phyloP scores from a whole-genome alignment of 2,113 vertebrate species.

The Ctenomys sociabilis region DNA sequence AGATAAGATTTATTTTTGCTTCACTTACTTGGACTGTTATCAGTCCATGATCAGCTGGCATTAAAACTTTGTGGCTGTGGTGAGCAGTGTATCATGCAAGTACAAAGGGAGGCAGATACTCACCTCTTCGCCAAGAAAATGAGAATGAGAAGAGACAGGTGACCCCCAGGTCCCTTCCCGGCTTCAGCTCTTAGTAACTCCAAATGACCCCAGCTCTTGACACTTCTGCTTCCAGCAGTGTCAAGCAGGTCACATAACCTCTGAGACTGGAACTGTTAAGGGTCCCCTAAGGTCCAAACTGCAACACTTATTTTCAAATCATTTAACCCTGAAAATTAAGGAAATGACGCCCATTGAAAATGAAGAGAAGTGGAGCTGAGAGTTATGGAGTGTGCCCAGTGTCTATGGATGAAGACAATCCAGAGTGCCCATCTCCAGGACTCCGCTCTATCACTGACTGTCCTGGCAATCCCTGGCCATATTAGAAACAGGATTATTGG shows the following conservation, averaged over 20 bases:
- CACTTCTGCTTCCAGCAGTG: background rate
- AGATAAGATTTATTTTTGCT: background rate
- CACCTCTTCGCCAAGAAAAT: background rate
- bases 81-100: background rate
- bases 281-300: background rate
- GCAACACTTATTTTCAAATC: background rate
- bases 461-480: background rate
- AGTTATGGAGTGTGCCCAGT: background rate
- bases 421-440: fast-evolving
- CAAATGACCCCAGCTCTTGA: background rate
- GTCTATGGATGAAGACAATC: background rate
- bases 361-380: background rate
- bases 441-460: background rate
- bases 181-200: no score
- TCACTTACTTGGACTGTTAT: background rate
- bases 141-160: background rate
- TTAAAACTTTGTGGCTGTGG: background rate
- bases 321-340: background rate
- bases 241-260: background rate
- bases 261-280: background rate
- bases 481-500: background rate
- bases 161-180: background rate
- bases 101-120: no score
- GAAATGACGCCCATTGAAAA: background rate
- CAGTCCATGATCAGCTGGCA: no score